phyloP scores from a whole-genome alignment of 2,113 vertebrate species.

The Anser brachyrhynchus region DNA sequence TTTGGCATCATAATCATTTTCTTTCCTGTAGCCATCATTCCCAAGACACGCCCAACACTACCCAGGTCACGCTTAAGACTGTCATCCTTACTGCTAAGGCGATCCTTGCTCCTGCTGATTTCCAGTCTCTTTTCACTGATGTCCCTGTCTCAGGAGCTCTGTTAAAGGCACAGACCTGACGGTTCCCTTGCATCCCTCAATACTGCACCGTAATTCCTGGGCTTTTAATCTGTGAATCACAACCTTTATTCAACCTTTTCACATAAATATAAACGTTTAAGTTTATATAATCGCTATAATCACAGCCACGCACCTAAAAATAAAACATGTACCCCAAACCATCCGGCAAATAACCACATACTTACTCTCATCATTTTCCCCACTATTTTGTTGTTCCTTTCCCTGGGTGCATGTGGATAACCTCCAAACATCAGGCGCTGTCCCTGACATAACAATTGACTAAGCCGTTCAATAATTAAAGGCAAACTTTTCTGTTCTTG shows the following conservation, averaged over 20 bases:
- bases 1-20: neutral
- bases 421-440: neutral
- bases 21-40: neutral
- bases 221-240: neutral
- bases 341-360: fast-evolving
- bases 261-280: neutral
- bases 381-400: neutral
- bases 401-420: fast-evolving
- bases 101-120: neutral
- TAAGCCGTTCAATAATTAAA: neutral
- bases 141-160: neutral
- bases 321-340: fast-evolving
- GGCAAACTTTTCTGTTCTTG: neutral
- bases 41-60: neutral
- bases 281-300: neutral
- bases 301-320: neutral
- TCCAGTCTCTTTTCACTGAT: neutral
- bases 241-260: neutral
- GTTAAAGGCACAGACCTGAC: neutral
- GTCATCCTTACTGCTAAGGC: neutral
- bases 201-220: neutral
- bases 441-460: neutral
- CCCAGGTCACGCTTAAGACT: neutral
- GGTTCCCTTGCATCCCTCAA: neutral
- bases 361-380: neutral